Evolutionary conservation across 1,140 invertebrate genomes (phyloP).

Genomic region (Danaus plexippus): DNA sequence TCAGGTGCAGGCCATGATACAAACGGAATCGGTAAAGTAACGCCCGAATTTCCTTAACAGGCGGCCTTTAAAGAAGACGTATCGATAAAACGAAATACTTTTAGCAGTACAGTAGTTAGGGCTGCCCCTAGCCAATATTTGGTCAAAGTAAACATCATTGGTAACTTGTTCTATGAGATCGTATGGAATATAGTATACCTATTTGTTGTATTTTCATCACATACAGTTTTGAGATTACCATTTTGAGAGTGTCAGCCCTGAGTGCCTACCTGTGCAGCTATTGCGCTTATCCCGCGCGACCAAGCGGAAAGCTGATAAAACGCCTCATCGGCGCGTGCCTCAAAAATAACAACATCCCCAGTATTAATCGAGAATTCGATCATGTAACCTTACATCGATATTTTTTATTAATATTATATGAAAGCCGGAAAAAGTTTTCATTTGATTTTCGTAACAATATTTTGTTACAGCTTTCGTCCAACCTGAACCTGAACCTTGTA

Average conservation of each 20-base stretch:
- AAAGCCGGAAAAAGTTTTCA: too few relatives aligned
- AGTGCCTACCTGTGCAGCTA: conserved; percentile 21
- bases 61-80: conserved; percentile 21
- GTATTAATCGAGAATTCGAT: too few relatives aligned
- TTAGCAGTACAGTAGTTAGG: conserved; percentile 20
- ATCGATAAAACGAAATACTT: conserved; percentile 23
- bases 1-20: conserved; percentile 7
- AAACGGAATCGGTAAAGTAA: conserved; percentile 35
- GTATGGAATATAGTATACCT: too few relatives aligned
- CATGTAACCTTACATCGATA: too few relatives aligned
- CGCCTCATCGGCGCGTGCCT: conserved; percentile 25
- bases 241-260: conserved; percentile 23
- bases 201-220: too few relatives aligned
- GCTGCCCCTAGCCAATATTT: conserved; percentile 18
- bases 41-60: conserved; percentile 46
- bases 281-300: conserved; percentile 23
- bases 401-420: too few relatives aligned
- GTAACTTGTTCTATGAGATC: too few relatives aligned
- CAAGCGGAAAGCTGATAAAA: conserved; percentile 46
- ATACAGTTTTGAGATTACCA: conserved; percentile 5
- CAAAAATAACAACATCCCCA: conserved; percentile 16
- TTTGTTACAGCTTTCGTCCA: too few relatives aligned
- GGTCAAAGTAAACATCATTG: neutral
- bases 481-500: too few relatives aligned
- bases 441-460: too few relatives aligned